These are phyloP conservation scores for Drosophila triauraria DNA, from an alignment of 1,140 invertebrate species.

Conservation along the genomic window DNA sequence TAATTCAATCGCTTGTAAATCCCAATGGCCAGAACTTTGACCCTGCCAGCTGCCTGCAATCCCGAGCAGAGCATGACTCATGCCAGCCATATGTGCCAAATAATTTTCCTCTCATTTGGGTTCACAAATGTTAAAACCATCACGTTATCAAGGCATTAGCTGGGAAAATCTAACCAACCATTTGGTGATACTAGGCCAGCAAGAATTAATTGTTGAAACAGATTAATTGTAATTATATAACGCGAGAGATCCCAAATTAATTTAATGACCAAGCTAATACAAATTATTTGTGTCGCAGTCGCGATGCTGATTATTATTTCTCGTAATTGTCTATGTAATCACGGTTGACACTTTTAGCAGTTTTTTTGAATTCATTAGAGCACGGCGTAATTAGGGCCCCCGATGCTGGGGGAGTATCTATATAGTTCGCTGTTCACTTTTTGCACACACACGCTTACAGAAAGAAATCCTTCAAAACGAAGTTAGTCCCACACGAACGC, in stretches of 20 bases:
- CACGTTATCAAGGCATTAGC: constrained; percentile 22
- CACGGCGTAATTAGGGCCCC: not conserved
- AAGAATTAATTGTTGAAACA: constrained; percentile 5
- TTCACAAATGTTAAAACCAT: constrained; percentile 8
- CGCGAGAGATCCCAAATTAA: constrained; percentile 31
- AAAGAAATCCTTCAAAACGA: constrained; percentile 28
- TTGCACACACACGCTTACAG: constrained; percentile 32
- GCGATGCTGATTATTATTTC: constrained; percentile 4
- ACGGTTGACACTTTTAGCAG: constrained; percentile 37
- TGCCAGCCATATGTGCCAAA: constrained; percentile 10
- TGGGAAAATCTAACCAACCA: constrained; percentile 6
- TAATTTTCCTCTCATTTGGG: not conserved
- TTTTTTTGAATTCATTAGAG: constrained; percentile 21
- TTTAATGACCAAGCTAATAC: constrained; percentile 49
- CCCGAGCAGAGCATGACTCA: constrained; percentile 11
- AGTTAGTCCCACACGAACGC: constrained; percentile 1
- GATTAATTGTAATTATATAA: constrained; percentile 16
- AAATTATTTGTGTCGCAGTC: constrained; percentile 13
- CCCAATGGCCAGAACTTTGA: constrained; percentile 16
- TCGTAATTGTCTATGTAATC: constrained; percentile 13
- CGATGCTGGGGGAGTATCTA: not conserved
- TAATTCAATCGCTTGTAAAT: constrained; percentile 52
- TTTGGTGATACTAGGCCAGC: not conserved
- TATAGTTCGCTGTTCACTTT: not conserved
- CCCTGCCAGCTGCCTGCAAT: not conserved